These are phyloP conservation scores for Sialis lutaria DNA, from an alignment of 2,888 invertebrate species.

Conservation along the genomic window DNA sequence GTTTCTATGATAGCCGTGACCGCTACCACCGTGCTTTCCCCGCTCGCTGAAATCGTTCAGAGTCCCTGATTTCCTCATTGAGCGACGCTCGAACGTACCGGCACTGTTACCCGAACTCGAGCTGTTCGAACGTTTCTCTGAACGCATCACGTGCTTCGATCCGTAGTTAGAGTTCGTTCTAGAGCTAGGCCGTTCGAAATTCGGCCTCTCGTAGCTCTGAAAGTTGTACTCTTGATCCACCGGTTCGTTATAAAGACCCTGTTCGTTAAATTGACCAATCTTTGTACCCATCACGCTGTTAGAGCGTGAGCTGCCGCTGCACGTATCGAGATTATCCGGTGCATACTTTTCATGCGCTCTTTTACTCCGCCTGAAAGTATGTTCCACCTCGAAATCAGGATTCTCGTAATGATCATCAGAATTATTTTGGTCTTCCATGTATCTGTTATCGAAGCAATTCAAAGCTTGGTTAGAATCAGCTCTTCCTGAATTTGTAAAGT, in stretches of 20 bases:
- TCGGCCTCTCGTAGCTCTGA: conserved; percentile 43
- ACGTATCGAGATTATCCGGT: neutral
- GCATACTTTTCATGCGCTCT: conserved; percentile 1
- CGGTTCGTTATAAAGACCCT: conserved; percentile 23
- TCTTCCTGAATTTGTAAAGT: neutral
- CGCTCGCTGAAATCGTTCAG: conserved; percentile 36
- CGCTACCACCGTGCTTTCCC: conserved; percentile 22
- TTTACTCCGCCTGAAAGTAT: neutral
- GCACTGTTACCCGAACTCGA: conserved; percentile 24
- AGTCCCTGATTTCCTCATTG: conserved; percentile 34
- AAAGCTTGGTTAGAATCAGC: neutral
- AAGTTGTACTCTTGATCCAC: conserved; percentile 21
- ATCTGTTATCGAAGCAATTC: conserved; percentile 4
- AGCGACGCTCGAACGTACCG: conserved; percentile 17
- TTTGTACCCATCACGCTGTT: neutral
- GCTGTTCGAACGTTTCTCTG: conserved; percentile 14
- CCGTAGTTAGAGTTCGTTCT: conserved; percentile 9
- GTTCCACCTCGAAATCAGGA: conserved; percentile 24
- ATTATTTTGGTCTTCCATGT: neutral
- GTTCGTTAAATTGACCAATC: neutral
- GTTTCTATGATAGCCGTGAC: conserved; percentile 25
- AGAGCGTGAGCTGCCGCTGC: conserved; percentile 1
- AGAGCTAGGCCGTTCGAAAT: conserved; percentile 23
- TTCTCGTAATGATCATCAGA: conserved; percentile 25
- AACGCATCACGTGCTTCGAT: conserved; percentile 10